phyloP scores from a whole-genome alignment of 2,888 invertebrate genomes.

The Lobophora halterata region DNA sequence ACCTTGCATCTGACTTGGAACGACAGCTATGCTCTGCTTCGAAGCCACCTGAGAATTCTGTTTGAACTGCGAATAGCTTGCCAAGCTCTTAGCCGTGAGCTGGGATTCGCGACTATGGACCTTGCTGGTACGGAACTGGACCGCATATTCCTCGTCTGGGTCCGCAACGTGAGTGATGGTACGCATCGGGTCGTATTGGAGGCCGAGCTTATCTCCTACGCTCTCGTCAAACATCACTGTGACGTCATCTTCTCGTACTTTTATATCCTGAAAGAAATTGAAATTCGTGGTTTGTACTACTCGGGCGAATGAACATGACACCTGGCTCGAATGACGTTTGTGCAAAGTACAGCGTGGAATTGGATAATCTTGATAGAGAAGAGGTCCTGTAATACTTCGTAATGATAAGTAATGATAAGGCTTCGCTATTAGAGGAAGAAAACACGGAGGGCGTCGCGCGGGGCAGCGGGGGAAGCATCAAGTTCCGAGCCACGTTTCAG shows the following conservation, averaged over 20 bases:
- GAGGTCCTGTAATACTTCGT: no score
- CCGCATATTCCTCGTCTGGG: conserved; percentile 8
- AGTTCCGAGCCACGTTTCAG: no score
- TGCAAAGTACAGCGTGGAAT: no score
- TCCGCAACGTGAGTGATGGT: conserved; percentile 50
- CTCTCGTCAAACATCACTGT: conserved; percentile 47
- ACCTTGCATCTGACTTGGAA: conserved; percentile 1
- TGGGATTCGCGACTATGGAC: conserved; percentile 3
- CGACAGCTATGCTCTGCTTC: no score
- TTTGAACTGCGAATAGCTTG: not conserved
- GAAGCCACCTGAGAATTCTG: not conserved
- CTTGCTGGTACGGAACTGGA: conserved; percentile 3
- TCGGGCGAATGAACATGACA: no score
- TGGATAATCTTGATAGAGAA: no score
- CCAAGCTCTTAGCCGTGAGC: conserved; percentile 1
- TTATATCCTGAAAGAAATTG: conserved; percentile 52
- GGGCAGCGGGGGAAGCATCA: no score
- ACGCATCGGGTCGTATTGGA: conserved; percentile 52
- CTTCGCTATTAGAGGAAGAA: no score
- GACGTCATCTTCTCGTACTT: conserved; percentile 51
- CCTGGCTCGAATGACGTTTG: no score
- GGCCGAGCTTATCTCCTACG: conserved; percentile 40
- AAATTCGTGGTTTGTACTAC: no score
- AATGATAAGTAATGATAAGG: no score
- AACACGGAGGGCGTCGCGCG: no score